Conservation (phyloP, 2,113 vertebrate genomes). For the Brachypodius melanocephalos region DNA sequence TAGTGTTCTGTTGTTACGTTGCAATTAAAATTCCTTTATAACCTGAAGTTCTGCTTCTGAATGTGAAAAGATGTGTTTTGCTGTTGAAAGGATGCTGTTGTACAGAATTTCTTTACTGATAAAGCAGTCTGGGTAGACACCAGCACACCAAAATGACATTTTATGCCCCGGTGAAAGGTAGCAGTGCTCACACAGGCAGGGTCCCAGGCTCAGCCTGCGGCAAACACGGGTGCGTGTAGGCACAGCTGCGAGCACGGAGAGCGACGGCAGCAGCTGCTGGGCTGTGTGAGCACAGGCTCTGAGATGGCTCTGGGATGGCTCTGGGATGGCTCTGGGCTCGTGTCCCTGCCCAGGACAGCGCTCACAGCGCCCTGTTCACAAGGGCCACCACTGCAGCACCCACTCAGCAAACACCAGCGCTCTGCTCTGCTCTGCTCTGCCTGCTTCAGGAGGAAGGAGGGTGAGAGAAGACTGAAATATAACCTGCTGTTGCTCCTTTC, state of each 20-base stretch:
- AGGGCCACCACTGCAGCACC: neutral
- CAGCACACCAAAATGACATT: neutral
- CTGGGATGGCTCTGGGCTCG: neutral
- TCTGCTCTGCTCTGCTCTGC: neutral
- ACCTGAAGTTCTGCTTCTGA: neutral
- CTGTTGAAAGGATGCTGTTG: neutral
- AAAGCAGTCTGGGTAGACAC: neutral
- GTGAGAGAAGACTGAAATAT: neutral
- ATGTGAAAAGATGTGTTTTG: neutral
- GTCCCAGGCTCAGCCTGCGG: neutral
- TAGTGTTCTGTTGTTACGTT: neutral
- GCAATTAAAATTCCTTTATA: neutral
- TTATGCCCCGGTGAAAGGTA: neutral
- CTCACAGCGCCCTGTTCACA: neutral
- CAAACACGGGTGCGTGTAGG: neutral
- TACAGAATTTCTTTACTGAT: neutral
- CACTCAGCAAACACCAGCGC: neutral
- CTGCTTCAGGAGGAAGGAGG: neutral
- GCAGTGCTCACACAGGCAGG: neutral
- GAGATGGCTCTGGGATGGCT: neutral
- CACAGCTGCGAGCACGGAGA: conserved; percentile 41
- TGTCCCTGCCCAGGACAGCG: neutral
- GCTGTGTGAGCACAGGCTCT: neutral
- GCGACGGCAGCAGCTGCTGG: conserved; percentile 57
- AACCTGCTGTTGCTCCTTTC: neutral